These are phyloP conservation scores for Antheraea assamensis DNA, from an alignment of 2,888 invertebrate species.

Conservation along the genomic window DNA sequence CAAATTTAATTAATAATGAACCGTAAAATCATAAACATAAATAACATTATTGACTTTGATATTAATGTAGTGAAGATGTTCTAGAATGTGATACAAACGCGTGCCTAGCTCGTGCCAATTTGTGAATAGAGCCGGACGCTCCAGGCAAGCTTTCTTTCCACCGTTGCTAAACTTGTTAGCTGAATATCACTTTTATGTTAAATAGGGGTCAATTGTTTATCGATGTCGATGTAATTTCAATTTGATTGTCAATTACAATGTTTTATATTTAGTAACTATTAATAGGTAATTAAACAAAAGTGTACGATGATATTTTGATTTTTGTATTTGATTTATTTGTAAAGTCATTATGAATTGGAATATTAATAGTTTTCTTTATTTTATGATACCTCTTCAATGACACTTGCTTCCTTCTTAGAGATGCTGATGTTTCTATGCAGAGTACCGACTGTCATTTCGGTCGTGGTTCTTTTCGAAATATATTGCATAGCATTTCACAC, in stretches of 20 bases:
- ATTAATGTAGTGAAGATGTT: slow-evolving; percentile 40
- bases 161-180: slow-evolving; percentile 77
- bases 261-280: too few species aligned
- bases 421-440: not conserved
- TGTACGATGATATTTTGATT: not conserved
- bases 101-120: slow-evolving; percentile 81
- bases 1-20: slow-evolving; percentile 26
- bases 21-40: slow-evolving; percentile 27
- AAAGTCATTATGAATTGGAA: too few species aligned
- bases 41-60: slow-evolving; percentile 35
- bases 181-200: slow-evolving; percentile 71
- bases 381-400: not conserved
- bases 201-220: slow-evolving; percentile 57
- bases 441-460: not conserved
- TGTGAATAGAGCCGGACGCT: slow-evolving; percentile 79
- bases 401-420: not conserved
- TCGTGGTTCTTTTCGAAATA: not conserved
- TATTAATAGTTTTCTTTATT: not conserved
- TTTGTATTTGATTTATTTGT: too few species aligned
- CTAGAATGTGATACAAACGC: slow-evolving; percentile 48
- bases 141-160: slow-evolving; percentile 77
- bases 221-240: slow-evolving; percentile 47
- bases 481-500: not conserved
- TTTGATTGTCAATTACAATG: not conserved
- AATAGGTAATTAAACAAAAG: too few species aligned